phyloP scores from a whole-genome alignment of 2,888 invertebrate genomes.

The Apocheima hispidaria region DNA sequence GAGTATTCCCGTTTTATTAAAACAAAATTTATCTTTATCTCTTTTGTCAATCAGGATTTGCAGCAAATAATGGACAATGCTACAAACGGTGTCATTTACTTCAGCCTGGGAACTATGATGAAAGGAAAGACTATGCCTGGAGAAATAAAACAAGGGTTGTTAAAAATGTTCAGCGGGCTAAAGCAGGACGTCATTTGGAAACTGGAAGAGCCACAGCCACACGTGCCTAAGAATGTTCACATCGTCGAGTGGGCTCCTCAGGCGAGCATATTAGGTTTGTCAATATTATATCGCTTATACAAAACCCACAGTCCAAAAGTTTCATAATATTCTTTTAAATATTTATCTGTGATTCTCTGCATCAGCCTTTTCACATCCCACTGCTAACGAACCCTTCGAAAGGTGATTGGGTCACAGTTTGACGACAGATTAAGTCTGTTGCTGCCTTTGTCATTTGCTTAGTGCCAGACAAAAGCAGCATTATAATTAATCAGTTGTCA shows the following conservation, averaged over 20 bases:
- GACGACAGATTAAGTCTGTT: no score
- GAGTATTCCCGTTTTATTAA: no score
- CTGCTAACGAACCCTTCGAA: no score
- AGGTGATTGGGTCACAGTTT: no score
- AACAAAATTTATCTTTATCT: not conserved
- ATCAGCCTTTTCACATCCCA: no score
- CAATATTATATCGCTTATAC: not conserved
- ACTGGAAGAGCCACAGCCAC: slow-evolving; percentile 61
- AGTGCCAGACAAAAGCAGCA: no score
- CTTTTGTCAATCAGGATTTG: slow-evolving; percentile 61
- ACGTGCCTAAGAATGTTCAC: slow-evolving; percentile 66
- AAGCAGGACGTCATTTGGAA: slow-evolving; percentile 74
- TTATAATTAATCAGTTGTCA: no score
- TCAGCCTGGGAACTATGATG: slow-evolving; percentile 69
- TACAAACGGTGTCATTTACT: slow-evolving; percentile 68
- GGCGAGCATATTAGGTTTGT: slow-evolving; percentile 66
- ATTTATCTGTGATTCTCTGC: no score
- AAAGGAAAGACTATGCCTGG: slow-evolving; percentile 60
- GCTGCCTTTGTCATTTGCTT: no score
- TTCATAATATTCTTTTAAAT: no score
- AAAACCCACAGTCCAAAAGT: not conserved
- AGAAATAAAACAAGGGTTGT: slow-evolving; percentile 51
- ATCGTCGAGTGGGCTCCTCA: slow-evolving; percentile 73
- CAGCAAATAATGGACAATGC: slow-evolving; percentile 67
- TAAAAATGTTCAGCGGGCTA: slow-evolving; percentile 61